Percentiles rank a stretch among this genome's conserved stretches.
These are phyloP conservation scores for Drosophila eohydei DNA, from an alignment of 2,888 invertebrate genomes.

Conservation along the genomic window DNA sequence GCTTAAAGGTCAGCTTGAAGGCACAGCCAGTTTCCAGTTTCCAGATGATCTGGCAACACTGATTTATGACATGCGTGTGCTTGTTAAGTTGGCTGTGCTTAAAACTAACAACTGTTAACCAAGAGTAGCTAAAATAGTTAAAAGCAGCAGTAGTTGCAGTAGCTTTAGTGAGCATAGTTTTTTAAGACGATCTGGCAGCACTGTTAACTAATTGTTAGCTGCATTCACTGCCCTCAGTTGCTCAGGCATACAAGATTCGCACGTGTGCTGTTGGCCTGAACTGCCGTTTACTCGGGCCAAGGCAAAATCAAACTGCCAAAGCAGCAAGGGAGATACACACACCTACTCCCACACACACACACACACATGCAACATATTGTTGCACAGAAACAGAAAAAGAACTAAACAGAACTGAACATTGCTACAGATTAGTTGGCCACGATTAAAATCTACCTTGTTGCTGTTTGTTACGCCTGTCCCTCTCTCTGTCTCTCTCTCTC, in stretches of 20 bases:
- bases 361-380: constrained; percentile 23
- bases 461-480: constrained; percentile 65
- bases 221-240: constrained; percentile 10
- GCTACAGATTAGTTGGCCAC: constrained; percentile 74
- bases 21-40: constrained; percentile 1
- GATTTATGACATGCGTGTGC: constrained; percentile 7
- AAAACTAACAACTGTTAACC: not conserved
- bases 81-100: constrained; percentile 9
- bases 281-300: constrained; percentile 44
- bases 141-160: not conserved
- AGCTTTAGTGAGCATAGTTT: not conserved
- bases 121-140: not conserved
- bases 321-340: constrained; percentile 31
- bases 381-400: constrained; percentile 27
- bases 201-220: constrained; percentile 9
- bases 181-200: not conserved
- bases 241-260: constrained; percentile 46
- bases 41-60: constrained; percentile 14
- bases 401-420: constrained; percentile 48
- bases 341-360: constrained; percentile 20
- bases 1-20: constrained; percentile 36
- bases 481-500: constrained; percentile 12
- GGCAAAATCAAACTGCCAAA: constrained; percentile 52
- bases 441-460: constrained; percentile 78
- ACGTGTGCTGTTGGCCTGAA: constrained; percentile 59